These are phyloP conservation scores for Halyomorpha halys DNA, from an alignment of 1,140 invertebrate genomes.

Conservation along the genomic window DNA sequence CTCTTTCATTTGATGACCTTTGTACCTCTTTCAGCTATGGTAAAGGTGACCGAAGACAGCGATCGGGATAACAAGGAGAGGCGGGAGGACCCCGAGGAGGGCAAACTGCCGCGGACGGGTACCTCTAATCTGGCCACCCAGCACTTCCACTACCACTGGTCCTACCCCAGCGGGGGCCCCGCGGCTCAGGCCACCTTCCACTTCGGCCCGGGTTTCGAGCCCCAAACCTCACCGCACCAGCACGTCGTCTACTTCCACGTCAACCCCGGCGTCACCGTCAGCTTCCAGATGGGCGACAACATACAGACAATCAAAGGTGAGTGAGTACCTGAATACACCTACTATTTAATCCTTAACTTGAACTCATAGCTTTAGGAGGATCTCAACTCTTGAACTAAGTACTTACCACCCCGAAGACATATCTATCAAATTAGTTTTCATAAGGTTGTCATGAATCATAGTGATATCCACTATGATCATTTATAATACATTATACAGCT, in stretches of 20 bases:
- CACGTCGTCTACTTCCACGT: slow-evolving; percentile 59
- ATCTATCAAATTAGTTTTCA: too few relatives aligned
- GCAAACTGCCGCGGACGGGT: slow-evolving; percentile 28
- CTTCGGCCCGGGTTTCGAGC: slow-evolving; percentile 42
- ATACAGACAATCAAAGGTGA: slow-evolving; percentile 54
- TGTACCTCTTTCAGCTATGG: slow-evolving; percentile 24
- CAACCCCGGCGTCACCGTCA: slow-evolving; percentile 56
- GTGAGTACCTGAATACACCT: not conserved
- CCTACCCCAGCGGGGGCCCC: slow-evolving; percentile 31
- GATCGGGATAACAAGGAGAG: not conserved
- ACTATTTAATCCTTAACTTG: too few relatives aligned
- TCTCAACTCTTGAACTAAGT: too few relatives aligned
- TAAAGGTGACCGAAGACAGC: slow-evolving; percentile 27
- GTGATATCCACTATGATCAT: too few relatives aligned
- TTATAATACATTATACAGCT: too few relatives aligned
- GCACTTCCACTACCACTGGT: slow-evolving; percentile 37
- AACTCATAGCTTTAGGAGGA: too few relatives aligned
- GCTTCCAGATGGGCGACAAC: slow-evolving; percentile 52
- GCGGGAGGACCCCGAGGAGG: slow-evolving; percentile 12
- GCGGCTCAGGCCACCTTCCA: slow-evolving; percentile 38
- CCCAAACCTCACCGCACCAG: slow-evolving; percentile 38
- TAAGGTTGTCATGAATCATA: too few relatives aligned
- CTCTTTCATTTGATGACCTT: too few relatives aligned
- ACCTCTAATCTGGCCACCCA: slow-evolving; percentile 33
- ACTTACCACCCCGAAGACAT: too few relatives aligned